Evolutionary conservation across 2,113 vertebrate species (phyloP).

Genomic region (Columbina picui): DNA sequence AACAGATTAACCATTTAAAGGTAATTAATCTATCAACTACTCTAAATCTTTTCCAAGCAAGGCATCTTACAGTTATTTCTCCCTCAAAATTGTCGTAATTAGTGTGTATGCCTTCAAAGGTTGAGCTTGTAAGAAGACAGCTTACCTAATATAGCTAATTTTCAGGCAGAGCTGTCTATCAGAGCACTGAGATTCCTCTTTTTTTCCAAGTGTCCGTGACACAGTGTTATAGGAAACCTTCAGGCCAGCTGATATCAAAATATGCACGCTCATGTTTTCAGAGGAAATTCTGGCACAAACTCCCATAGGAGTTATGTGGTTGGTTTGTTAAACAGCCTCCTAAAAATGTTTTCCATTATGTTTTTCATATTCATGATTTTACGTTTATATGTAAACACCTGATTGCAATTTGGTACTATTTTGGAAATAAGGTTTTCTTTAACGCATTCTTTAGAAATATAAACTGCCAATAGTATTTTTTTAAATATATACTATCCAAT

Average conservation of each 20-base stretch:
- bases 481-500: background rate
- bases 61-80: background rate
- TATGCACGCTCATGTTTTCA: background rate
- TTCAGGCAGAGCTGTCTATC: background rate
- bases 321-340: background rate
- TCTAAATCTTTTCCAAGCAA: background rate
- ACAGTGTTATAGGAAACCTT: background rate
- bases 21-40: background rate
- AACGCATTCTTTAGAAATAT: background rate
- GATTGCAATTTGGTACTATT: background rate
- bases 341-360: background rate
- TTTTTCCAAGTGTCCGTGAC: background rate
- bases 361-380: background rate
- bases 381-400: background rate
- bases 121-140: background rate
- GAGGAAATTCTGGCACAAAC: background rate
- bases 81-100: background rate
- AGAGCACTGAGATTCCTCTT: background rate
- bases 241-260: background rate
- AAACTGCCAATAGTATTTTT: background rate
- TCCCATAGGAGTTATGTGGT: accelerated
- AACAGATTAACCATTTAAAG: background rate
- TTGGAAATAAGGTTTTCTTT: background rate
- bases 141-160: background rate
- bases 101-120: background rate